Conservation (phyloP, 2,113 vertebrate species). For the Pelecanoides urinatrix region DNA sequence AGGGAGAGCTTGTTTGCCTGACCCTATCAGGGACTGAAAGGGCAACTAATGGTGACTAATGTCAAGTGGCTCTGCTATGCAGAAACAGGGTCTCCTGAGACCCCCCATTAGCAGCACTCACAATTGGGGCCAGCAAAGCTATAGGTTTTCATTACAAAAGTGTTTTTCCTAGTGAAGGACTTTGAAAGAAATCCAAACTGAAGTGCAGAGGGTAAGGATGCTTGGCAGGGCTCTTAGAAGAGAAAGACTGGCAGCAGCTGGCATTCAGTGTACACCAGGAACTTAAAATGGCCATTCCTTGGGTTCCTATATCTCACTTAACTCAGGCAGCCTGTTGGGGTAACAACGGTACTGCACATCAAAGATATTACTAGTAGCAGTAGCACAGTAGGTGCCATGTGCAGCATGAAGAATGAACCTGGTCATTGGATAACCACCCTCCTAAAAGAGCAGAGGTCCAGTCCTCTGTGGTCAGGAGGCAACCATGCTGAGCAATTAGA, state of each 20-base stretch:
- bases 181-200: slow-evolving; percentile 28
- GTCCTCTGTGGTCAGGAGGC: not conserved
- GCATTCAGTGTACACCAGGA: not conserved
- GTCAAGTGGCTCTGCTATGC: slow-evolving; percentile 1
- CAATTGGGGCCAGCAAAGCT: not conserved
- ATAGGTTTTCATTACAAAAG: not conserved
- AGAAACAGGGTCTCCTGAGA: not conserved
- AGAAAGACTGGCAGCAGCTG: slow-evolving; percentile 13
- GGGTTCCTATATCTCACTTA: not conserved
- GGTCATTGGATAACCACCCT: not conserved
- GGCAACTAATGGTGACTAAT: not conserved
- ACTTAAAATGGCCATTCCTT: not conserved
- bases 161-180: not conserved
- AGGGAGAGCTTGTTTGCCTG: not conserved
- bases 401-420: not conserved
- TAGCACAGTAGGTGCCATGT: not conserved
- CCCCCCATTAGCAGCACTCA: not conserved
- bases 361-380: not conserved
- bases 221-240: slow-evolving; percentile 11
- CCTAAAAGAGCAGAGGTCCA: not conserved
- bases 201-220: not conserved
- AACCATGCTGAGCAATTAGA: not conserved
- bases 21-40: not conserved
- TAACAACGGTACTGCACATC: not conserved
- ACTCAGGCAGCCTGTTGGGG: not conserved